These are phyloP conservation scores for Zalophus californianus DNA, from an alignment of 2,797 vertebrate genomes.

Conservation along the genomic window DNA sequence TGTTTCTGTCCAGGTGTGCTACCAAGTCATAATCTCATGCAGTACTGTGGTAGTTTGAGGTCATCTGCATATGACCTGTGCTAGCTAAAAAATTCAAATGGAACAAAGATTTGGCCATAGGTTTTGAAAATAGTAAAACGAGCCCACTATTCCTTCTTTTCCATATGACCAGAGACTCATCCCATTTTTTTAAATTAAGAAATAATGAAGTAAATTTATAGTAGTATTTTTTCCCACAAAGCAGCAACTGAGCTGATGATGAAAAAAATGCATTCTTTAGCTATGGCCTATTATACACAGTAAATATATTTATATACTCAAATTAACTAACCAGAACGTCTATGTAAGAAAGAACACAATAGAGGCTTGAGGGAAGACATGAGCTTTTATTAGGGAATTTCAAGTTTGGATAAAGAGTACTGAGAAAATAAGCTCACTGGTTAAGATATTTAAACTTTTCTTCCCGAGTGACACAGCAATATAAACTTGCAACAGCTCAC, in stretches of 20 bases:
- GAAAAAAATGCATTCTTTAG: not conserved
- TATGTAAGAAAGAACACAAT: not conserved
- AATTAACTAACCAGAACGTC: not conserved
- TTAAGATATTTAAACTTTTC: slow-evolving; percentile 9
- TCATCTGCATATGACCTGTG: not conserved
- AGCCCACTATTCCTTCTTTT: not conserved
- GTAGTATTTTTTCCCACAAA: not conserved
- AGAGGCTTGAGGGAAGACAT: not conserved
- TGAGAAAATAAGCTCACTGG: slow-evolving; percentile 38
- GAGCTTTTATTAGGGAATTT: not conserved
- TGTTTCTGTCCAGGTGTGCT: not conserved
- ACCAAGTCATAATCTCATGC: not conserved
- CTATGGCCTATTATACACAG: not conserved
- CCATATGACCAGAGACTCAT: not conserved
- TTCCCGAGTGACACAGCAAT: not conserved
- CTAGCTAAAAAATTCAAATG: not conserved
- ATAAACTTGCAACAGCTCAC: not conserved
- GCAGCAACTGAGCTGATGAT: not conserved
- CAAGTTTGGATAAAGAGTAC: not conserved
- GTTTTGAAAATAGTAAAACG: slow-evolving; percentile 3
- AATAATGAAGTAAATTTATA: not conserved
- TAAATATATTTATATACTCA: not conserved
- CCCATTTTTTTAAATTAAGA: not conserved
- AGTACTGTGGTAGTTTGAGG: not conserved
- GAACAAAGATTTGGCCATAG: not conserved